Evolutionary conservation across 2,888 invertebrate genomes (phyloP).

Genomic region (Rhagonycha lutea): DNA sequence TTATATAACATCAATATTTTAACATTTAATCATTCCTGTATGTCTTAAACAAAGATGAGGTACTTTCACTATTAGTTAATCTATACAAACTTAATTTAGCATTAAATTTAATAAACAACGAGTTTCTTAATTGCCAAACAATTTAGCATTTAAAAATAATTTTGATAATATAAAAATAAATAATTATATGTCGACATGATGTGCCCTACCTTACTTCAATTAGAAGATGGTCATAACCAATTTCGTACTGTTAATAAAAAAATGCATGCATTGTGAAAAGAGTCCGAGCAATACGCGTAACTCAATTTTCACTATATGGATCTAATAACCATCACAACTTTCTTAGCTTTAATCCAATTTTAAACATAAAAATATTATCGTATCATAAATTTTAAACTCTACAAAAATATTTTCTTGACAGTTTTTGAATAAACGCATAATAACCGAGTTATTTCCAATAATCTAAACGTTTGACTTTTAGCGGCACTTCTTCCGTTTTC

Average conservation of each 20-base stretch:
- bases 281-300: neutral
- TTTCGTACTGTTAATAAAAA: too few relatives aligned
- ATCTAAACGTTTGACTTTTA: neutral
- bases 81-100: neutral
- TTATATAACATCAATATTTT: neutral
- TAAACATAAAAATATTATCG: neutral
- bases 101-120: neutral
- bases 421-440: neutral
- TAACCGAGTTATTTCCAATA: neutral
- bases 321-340: neutral
- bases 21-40: neutral
- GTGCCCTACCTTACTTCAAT: neutral
- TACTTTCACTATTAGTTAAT: constrained; percentile 4
- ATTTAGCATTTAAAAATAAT: neutral
- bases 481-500: neutral
- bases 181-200: neutral
- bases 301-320: too few relatives aligned
- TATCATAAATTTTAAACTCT: neutral
- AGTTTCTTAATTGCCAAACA: neutral
- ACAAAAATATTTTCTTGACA: neutral
- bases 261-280: neutral
- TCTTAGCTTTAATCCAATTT: neutral
- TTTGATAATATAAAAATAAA: neutral
- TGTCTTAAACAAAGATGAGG: neutral
- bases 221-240: neutral